Evolutionary conservation across 2,113 vertebrate species (phyloP), one percentile per base, ranked within the genome.

Genomic region (Tachycineta bicolor): DNA sequence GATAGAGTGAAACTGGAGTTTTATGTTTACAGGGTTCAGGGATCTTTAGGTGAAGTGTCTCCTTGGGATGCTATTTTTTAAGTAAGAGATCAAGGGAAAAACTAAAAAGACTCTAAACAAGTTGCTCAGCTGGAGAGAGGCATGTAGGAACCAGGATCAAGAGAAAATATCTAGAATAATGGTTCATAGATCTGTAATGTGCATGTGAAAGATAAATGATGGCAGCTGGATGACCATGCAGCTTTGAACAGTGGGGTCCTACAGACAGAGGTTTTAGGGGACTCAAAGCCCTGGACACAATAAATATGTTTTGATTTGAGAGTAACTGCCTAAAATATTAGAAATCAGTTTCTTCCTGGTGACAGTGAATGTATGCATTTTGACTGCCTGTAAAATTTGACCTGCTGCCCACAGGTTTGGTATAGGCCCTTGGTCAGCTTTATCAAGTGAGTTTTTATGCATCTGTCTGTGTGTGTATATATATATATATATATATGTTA

Each of bases 231-330:
- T 43, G 41, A 43, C 41, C 10, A 41, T 11, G 14, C 17, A 69
- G 2, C n/a, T 77, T 92, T 0, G 0, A 91, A 74, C 10, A 28
- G 11, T 28, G 6, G 11, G 3, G 7, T 77, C 18, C 15, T 43
- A 41, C 0, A 1, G 53, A 26, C 2, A 62, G 18, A 9, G 4
- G 2, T 6, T 69, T 69, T 67, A 74, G 11, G 37, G 4, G 8
- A 41, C 15, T 60, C 49, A 71, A 13, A 76, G 28, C 3, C 87
- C 21, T 23, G 24, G 16, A 75, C 37, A 68, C 1, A 16, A 55
- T 34, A 76, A 12, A 12, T 58, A 52, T 4, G 2, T 22, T 85
- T 85, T 75, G 2, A 60, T 85, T 87, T 71, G 19, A 75, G 70
- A 41, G 46, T n/a, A 90, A 25, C 24, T 68, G 63, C 20, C 7